Evolutionary conservation across 2,797 vertebrate species (phyloP), one percentile per base, ranked within the genome.

Genomic region (Eulemur mongoz): DNA sequence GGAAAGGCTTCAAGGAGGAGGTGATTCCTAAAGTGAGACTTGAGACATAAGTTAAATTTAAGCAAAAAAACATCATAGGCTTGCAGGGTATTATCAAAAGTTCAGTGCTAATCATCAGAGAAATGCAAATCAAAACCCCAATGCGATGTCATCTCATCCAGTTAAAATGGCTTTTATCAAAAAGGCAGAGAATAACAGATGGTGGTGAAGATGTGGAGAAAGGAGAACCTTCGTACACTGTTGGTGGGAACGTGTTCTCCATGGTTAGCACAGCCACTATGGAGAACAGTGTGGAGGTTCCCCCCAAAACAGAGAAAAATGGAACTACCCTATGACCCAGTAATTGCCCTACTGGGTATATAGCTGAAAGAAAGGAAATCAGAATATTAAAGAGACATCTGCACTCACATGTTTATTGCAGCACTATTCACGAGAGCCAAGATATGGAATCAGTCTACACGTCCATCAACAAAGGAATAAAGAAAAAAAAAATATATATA

Each of bases 21-120:
- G 5, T 63, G 40, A 81, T 61, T 54, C 38, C 11, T 52, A 89
- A 72, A 65, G 38, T 85, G 20, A 94, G 59, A 63, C 70, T 69
- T 76, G 57, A 87, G 20, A 27, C 61, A 1, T 23, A 90, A 94
- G 52, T 85, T 89, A 52, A 85, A 73, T 93, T 93, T 61, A 89
- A 65, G 17, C 75, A 18, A 89, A 75, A 75, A 80, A 70, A 52
- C 22, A 54, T 57, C 23, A 43, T 18, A 35, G 25, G 8, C 22
- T 52, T 92, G 10, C 18, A 40, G 13, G 35, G 1, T 35, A 27
- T 35, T 32, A 30, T 35, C 4, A 0, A 70, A 85, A 61, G 57
- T 45, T 80, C 48, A 63, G 23, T 61, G 17, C 52, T 79, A 73
- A 92, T 20, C 45, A 76, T 22, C 11, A n/a, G 32, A 76, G 30